Percentiles rank a stretch among this genome's conserved stretches.
phyloP scores from a whole-genome alignment of 2,113 vertebrate genomes.

The Halcyon senegalensis region DNA sequence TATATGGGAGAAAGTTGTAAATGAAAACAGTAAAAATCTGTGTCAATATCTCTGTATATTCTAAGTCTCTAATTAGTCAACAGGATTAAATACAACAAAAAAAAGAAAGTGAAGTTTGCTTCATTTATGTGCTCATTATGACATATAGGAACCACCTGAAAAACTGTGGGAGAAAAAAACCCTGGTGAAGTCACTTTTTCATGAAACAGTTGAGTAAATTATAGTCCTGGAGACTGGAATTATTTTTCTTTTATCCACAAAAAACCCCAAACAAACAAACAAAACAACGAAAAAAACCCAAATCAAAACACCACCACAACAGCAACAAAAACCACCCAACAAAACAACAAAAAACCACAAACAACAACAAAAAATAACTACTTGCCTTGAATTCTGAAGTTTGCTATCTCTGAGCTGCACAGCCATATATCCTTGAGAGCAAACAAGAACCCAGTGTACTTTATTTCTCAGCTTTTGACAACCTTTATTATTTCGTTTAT shows the following conservation, averaged over 20 bases:
- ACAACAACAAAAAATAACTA: not conserved
- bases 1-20: not conserved
- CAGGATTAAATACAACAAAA: not conserved
- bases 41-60: constrained; percentile 15
- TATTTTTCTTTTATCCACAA: not conserved
- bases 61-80: constrained; percentile 41
- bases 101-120: constrained; percentile 19
- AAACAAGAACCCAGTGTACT: constrained; percentile 54
- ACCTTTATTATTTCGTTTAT: constrained; percentile 80
- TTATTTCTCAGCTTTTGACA: constrained; percentile 74
- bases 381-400: constrained; percentile 46
- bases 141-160: not conserved
- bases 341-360: not conserved
- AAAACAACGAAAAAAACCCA: too few relatives aligned
- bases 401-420: constrained; percentile 7
- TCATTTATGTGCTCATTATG: constrained; percentile 26
- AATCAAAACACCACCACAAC: not conserved
- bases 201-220: not conserved
- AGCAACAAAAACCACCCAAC: too few relatives aligned
- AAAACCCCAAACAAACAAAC: not conserved
- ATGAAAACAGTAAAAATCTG: not conserved
- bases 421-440: constrained; percentile 54
- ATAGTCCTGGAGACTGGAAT: not conserved
- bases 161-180: not conserved
- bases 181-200: not conserved